Percentiles rank a stretch among this genome's conserved stretches.
phyloP scores from a whole-genome alignment of 2,797 vertebrate genomes.

The Hozukius guyotensis region DNA sequence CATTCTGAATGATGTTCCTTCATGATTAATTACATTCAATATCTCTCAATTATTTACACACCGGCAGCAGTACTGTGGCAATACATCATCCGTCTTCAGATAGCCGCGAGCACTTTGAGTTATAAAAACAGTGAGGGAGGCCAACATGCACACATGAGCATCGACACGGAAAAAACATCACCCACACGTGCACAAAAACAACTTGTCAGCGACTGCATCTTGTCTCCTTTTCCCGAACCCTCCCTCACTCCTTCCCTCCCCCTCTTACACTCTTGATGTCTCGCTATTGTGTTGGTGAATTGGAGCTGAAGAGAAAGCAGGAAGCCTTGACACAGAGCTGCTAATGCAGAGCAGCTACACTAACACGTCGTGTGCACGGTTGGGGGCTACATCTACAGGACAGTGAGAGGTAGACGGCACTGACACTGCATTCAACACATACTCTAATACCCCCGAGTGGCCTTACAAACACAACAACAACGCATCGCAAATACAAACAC shows the following conservation, averaged over 20 bases:
- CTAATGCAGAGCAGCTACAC: conserved; percentile 63
- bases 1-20: conserved; percentile 14
- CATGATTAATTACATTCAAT: conserved; percentile 54
- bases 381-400: conserved; percentile 13
- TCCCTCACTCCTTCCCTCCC: not conserved
- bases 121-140: conserved; percentile 14
- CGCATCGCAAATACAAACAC: not conserved
- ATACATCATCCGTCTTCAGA: conserved; percentile 38
- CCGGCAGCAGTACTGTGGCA: conserved; percentile 11
- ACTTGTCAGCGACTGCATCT: conserved; percentile 38
- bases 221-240: not conserved
- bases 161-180: conserved; percentile 35
- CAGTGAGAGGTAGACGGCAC: not conserved
- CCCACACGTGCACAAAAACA: conserved; percentile 55
- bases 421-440: not conserved
- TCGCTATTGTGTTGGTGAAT: conserved; percentile 73
- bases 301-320: conserved; percentile 78
- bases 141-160: conserved; percentile 20
- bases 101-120: conserved; percentile 7
- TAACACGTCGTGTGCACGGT: conserved; percentile 22
- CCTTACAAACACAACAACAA: not conserved
- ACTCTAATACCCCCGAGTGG: not conserved
- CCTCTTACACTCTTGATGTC: conserved; percentile 38
- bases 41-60: conserved; percentile 50
- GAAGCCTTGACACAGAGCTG: conserved; percentile 59